Evolutionary conservation across 2,113 vertebrate species (phyloP).

Genomic region (Tragelaphus scriptus): DNA sequence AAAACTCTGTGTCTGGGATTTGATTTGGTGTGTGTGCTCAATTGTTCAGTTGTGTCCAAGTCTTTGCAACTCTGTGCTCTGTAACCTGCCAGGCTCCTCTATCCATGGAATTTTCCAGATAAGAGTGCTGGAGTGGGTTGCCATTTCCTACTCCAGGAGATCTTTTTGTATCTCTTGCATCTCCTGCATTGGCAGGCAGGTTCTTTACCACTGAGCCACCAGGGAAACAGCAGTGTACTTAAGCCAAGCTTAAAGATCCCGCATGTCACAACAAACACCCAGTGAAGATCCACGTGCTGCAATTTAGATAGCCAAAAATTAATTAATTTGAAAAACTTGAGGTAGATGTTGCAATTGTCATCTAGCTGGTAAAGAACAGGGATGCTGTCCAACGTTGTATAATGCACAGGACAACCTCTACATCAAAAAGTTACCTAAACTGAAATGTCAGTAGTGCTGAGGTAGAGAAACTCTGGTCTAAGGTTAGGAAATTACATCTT

Average conservation of each 20-base stretch:
- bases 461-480: neutral
- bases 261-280: fast-evolving
- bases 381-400: neutral
- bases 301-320: neutral
- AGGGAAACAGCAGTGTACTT: neutral
- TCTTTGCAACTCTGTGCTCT: fast-evolving
- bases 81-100: neutral
- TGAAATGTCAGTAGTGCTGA: neutral
- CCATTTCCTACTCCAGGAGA: neutral
- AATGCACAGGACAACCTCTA: neutral
- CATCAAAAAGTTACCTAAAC: neutral
- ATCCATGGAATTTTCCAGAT: neutral
- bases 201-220: neutral
- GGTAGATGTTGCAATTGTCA: neutral
- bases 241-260: neutral
- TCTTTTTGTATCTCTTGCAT: neutral
- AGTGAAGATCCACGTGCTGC: neutral
- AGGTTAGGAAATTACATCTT: neutral
- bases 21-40: neutral
- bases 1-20: neutral
- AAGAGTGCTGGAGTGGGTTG: neutral
- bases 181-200: neutral
- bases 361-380: neutral
- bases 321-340: neutral
- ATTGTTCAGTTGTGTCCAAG: neutral